These are phyloP conservation scores for Falco biarmicus DNA, from an alignment of 2,797 vertebrate genomes.

Conservation along the genomic window DNA sequence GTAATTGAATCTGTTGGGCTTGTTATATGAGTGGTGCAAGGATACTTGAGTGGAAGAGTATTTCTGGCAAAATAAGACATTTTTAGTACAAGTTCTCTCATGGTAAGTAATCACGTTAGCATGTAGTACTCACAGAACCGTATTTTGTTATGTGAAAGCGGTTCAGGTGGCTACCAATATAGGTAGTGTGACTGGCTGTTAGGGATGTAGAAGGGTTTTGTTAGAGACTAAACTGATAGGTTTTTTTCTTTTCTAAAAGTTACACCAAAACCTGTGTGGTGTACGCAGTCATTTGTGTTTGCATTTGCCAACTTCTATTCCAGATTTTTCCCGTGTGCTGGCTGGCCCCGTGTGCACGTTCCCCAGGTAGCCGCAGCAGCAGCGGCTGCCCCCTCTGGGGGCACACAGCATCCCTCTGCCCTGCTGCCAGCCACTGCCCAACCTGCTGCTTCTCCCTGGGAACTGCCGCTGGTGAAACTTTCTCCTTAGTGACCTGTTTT, in stretches of 20 bases:
- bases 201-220: neutral
- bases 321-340: neutral
- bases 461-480: neutral
- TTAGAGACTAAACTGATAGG: neutral
- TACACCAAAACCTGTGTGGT: neutral
- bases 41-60: neutral
- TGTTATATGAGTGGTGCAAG: neutral
- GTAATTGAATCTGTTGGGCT: neutral
- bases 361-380: neutral
- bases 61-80: neutral
- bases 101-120: neutral
- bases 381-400: fast-evolving
- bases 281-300: neutral
- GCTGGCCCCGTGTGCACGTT: too few species aligned
- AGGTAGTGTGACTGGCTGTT: neutral
- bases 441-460: neutral
- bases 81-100: neutral
- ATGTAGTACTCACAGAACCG: neutral
- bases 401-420: fast-evolving
- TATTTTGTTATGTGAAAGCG: neutral
- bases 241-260: neutral
- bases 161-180: neutral
- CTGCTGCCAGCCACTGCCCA: fast-evolving
- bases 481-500: neutral
- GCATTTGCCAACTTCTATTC: neutral